A percentile compares a stretch with the other conserved stretches of the same genome.
Evolutionary conservation across 2,797 vertebrate species (phyloP).

Genomic region (Cercopithecus neglectus): DNA sequence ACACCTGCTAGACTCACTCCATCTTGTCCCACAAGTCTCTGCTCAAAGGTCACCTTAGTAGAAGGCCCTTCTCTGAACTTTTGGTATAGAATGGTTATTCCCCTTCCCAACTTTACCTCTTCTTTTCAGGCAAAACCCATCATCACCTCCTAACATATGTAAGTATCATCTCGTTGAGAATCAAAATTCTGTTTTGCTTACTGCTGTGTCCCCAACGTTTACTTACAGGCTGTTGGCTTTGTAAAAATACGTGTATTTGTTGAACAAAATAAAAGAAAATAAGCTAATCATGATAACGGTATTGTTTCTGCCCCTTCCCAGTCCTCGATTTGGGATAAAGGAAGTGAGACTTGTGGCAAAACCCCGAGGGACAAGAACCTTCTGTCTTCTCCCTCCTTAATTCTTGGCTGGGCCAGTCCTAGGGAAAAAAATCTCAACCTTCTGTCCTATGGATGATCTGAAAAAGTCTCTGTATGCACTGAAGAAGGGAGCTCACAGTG

Average conservation of each 20-base stretch:
- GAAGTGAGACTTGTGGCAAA: neutral
- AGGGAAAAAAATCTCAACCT: conserved; percentile 42
- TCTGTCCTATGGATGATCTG: conserved; percentile 33
- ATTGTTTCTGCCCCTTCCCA: neutral
- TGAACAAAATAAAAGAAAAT: neutral
- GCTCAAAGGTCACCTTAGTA: neutral
- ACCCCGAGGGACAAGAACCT: conserved; percentile 36
- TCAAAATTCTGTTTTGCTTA: neutral
- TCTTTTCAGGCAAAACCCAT: neutral
- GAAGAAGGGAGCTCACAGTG: conserved; percentile 31
- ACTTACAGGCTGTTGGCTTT: neutral
- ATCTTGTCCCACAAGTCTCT: neutral
- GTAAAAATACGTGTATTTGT: neutral
- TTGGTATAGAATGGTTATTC: neutral
- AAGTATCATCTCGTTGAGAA: neutral
- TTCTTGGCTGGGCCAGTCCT: neutral
- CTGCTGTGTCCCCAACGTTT: neutral
- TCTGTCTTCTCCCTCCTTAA: conserved; percentile 38
- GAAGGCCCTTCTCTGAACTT: neutral
- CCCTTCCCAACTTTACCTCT: neutral
- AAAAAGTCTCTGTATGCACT: conserved; percentile 53
- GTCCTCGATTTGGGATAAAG: neutral
- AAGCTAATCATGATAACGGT: neutral
- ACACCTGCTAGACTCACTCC: neutral
- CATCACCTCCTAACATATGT: neutral